Conservation (phyloP, 2,113 vertebrate genomes). For the Syngnathoides biaculeatus region DNA sequence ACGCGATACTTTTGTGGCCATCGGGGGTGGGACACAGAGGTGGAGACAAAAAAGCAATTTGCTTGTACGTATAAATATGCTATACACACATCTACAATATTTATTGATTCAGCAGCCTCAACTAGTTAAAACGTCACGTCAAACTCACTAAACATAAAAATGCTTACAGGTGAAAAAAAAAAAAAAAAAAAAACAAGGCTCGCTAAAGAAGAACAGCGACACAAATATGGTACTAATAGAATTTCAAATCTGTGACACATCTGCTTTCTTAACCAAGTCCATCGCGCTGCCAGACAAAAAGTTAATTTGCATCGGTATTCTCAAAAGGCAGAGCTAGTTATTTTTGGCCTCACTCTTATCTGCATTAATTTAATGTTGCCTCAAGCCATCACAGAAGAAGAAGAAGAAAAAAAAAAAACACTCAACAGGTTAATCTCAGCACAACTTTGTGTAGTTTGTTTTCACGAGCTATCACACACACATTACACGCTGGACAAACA, state of each 20-base stretch:
- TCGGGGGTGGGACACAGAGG: constrained; percentile 6
- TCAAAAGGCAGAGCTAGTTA: constrained; percentile 76
- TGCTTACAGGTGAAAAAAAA: background rate
- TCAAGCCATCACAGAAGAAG: constrained; percentile 75
- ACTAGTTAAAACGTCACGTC: background rate
- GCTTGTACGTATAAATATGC: background rate
- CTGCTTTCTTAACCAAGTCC: constrained; percentile 8
- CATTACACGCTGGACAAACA: background rate
- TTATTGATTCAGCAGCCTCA: background rate
- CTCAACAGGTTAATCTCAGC: constrained; percentile 79
- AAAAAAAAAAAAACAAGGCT: too few species aligned
- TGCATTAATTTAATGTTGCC: constrained; percentile 83
- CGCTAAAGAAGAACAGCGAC: too few species aligned
- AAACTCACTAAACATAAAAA: background rate
- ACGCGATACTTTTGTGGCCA: constrained; percentile 16
- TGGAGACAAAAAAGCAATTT: background rate
- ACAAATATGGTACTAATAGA: background rate
- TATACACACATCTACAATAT: background rate
- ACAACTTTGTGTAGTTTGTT: constrained; percentile 17
- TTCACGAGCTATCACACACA: constrained; percentile 24
- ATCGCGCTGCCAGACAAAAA: constrained; percentile 74
- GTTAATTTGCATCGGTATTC: constrained; percentile 79
- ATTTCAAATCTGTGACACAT: background rate
- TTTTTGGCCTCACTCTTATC: constrained; percentile 81
- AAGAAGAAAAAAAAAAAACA: constrained; percentile 34